phyloP scores from a whole-genome alignment of 2,113 vertebrate species.

The Sus scrofa region T2T-Sscrofa CM000823.6:23003501-23004000 shows the following conservation, averaged over 20 bases:
- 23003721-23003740: too few relatives aligned
- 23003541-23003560: too few relatives aligned
- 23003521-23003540: too few relatives aligned
- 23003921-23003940: not conserved
- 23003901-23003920: not conserved
- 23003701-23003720: too few relatives aligned
- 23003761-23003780: conserved; percentile 31
- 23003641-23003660: too few relatives aligned
- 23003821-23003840: not conserved
- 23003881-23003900: not conserved
- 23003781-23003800: not conserved
- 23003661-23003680: too few relatives aligned
- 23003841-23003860: not conserved
- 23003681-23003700: too few relatives aligned
- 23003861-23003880: not conserved
- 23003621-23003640: too few relatives aligned
- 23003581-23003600: too few relatives aligned
- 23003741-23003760: not conserved
- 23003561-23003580: too few relatives aligned
- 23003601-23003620: too few relatives aligned
- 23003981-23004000: conserved; percentile 7
- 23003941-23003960: conserved; percentile 8
- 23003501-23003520: too few relatives aligned
- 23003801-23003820: conserved; percentile 30
- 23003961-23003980: not conserved